A percentile compares a stretch with the other conserved stretches of the same genome.
Conservation (phyloP, 2,797 vertebrate genomes). For the Agapornis canus region DNA sequence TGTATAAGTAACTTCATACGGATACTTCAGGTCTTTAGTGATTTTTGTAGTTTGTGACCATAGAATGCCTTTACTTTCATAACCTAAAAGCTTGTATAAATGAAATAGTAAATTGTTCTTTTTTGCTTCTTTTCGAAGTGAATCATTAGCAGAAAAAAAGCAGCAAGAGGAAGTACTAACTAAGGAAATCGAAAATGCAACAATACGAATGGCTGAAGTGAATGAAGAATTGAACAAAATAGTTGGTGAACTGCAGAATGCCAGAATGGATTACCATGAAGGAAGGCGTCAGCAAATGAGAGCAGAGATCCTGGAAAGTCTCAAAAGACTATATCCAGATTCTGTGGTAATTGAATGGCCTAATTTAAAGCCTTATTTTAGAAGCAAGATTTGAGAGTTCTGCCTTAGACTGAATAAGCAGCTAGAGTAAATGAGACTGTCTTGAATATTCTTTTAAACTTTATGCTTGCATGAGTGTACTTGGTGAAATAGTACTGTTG, state of each 20-base stretch:
- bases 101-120: background rate
- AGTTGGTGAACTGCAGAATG: conserved; percentile 83
- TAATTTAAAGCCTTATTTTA: background rate
- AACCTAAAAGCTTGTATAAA: background rate
- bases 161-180: conserved; percentile 78
- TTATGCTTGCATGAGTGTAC: background rate
- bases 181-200: conserved; percentile 78
- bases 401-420: background rate
- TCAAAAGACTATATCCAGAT: conserved; percentile 86
- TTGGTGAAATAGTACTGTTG: background rate
- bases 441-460: background rate
- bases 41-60: background rate
- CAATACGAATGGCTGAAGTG: conserved; percentile 77
- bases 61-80: background rate
- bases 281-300: conserved; percentile 82
- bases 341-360: conserved; percentile 82
- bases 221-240: conserved; percentile 83
- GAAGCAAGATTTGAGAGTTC: background rate
- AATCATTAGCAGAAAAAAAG: conserved; percentile 76
- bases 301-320: conserved; percentile 85
- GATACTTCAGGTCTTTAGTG: background rate
- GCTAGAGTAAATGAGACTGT: background rate
- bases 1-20: background rate
- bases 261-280: conserved; percentile 86
- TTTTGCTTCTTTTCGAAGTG: conserved; percentile 68